phyloP scores from a whole-genome alignment of 2,797 vertebrate genomes.

The Todus mexicanus region DNA sequence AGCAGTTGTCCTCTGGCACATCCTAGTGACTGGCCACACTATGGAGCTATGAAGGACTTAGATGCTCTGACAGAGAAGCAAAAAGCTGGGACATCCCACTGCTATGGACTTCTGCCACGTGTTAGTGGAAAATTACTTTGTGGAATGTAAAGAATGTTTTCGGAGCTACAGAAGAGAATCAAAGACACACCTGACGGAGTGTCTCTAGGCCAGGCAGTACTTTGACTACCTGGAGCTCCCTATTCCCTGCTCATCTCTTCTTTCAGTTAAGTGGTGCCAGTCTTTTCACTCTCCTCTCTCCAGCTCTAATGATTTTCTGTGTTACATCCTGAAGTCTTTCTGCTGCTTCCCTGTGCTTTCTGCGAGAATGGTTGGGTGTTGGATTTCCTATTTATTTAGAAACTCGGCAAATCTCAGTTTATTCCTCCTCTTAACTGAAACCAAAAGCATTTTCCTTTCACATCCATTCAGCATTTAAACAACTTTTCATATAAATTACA shows the following conservation, averaged over 20 bases:
- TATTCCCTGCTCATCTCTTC: background rate
- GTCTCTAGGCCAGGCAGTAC: background rate
- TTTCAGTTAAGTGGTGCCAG: background rate
- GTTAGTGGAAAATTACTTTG: background rate
- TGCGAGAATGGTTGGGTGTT: background rate
- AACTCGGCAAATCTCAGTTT: background rate
- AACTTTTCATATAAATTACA: background rate
- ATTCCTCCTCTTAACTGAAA: background rate
- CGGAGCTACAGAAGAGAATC: background rate
- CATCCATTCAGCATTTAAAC: background rate
- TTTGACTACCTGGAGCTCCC: background rate
- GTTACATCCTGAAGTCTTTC: background rate
- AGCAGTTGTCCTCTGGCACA: background rate
- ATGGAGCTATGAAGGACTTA: background rate
- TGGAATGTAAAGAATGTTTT: background rate
- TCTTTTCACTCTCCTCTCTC: background rate
- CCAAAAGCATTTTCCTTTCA: background rate
- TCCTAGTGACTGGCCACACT: accelerated
- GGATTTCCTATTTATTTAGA: background rate
- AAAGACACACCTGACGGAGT: background rate
- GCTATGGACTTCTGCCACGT: background rate
- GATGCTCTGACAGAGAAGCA: background rate
- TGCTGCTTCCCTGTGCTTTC: background rate
- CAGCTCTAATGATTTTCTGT: background rate
- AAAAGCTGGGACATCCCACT: background rate